Percentiles rank a stretch among this genome's conserved stretches.
phyloP scores from a whole-genome alignment of 2,113 vertebrate genomes.

The Dasyornis broadbenti region DNA sequence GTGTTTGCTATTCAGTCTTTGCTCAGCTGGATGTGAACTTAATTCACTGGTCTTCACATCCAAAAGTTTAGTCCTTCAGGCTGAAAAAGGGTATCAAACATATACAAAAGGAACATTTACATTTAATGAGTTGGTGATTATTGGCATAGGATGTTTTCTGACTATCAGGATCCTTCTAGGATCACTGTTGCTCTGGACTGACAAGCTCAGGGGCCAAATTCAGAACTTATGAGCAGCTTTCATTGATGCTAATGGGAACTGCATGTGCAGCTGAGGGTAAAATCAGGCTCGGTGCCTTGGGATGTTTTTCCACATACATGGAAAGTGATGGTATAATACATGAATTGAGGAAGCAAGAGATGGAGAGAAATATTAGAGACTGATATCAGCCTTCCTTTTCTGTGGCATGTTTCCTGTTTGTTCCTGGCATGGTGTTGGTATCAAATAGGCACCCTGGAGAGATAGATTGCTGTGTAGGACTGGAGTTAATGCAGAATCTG shows the following conservation, averaged over 20 bases:
- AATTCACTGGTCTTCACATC: neutral
- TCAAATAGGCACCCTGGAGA: neutral
- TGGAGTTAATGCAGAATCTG: neutral
- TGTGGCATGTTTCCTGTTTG: neutral
- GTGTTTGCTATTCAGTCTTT: neutral
- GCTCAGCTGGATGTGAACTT: slow-evolving; percentile 16
- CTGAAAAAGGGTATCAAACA: slow-evolving; percentile 13
- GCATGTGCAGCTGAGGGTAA: slow-evolving; percentile 23
- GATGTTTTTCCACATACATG: neutral
- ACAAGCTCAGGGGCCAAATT: neutral
- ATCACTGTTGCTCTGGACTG: slow-evolving; percentile 9
- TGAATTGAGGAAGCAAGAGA: neutral
- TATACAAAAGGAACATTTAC: slow-evolving; percentile 2
- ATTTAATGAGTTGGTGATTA: slow-evolving; percentile 22
- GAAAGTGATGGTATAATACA: neutral
- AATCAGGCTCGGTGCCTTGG: slow-evolving; percentile 18
- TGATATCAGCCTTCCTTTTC: neutral
- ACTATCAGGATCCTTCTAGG: neutral
- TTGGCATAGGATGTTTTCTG: slow-evolving; percentile 9
- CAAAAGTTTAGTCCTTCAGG: slow-evolving; percentile 6
- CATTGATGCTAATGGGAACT: slow-evolving; percentile 30
- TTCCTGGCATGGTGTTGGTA: neutral
- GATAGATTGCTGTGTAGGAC: neutral
- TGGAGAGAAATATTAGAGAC: neutral
- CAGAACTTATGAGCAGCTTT: neutral